phyloP scores from a whole-genome alignment of 2,113 vertebrate species.

The Siniperca chuatsi region DNA sequence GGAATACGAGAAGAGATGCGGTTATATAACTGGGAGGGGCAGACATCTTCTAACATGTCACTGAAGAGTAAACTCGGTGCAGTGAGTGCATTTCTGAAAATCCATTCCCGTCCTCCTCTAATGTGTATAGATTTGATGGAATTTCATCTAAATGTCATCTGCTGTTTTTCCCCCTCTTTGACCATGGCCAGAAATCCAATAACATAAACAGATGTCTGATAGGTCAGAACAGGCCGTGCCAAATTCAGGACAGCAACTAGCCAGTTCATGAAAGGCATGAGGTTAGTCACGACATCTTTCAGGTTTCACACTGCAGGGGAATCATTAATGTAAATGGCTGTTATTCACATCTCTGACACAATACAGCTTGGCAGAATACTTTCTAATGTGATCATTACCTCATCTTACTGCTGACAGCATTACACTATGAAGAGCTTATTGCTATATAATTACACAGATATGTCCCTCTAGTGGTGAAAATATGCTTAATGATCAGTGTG shows the following conservation, averaged over 20 bases:
- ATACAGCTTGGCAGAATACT: constrained; percentile 3
- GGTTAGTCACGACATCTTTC: constrained; percentile 48
- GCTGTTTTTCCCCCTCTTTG: constrained; percentile 50
- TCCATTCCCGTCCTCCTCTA: constrained; percentile 60
- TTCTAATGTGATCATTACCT: constrained; percentile 20
- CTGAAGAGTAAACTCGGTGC: not conserved
- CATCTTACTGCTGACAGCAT: not conserved
- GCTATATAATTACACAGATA: constrained; percentile 44
- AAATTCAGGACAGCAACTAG: constrained; percentile 61
- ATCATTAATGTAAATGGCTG: constrained; percentile 35
- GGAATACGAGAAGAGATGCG: constrained; percentile 62
- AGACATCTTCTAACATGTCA: constrained; percentile 33
- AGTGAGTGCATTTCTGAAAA: constrained; percentile 50
- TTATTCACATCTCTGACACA: constrained; percentile 23
- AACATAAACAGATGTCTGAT: constrained; percentile 75
- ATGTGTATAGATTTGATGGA: constrained; percentile 72
- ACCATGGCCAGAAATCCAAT: constrained; percentile 72
- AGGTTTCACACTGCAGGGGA: constrained; percentile 34
- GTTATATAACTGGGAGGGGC: constrained; percentile 11
- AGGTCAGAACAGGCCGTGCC: constrained; percentile 63
- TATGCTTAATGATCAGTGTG: constrained; percentile 27
- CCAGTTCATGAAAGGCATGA: constrained; percentile 44
- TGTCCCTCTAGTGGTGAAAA: constrained; percentile 59
- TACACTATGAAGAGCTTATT: constrained; percentile 16
- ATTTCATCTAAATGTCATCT: constrained; percentile 77